Conservation (phyloP, 2,797 vertebrate genomes). For the Neosilurus mollespiculum region DNA sequence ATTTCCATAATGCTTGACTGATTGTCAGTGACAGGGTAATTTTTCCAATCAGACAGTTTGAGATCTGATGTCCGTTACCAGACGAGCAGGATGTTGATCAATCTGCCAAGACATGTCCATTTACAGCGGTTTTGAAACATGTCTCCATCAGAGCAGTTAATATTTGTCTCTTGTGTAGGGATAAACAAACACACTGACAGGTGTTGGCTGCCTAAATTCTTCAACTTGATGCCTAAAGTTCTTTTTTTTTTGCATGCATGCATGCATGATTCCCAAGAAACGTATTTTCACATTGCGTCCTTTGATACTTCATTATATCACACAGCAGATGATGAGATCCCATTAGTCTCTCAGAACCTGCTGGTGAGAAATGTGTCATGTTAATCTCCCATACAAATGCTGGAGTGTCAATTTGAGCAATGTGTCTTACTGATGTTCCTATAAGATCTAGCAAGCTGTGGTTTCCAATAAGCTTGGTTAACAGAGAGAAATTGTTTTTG, state of each 20-base stretch:
- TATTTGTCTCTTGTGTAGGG: conserved; percentile 7
- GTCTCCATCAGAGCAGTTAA: conserved; percentile 4
- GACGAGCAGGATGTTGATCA: conserved; percentile 23
- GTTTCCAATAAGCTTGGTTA: conserved; percentile 33
- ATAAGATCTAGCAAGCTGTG: conserved; percentile 29
- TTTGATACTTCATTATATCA: conserved; percentile 37
- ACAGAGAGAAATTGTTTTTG: conserved; percentile 13
- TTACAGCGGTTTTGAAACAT: not conserved
- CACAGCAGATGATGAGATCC: conserved; percentile 39
- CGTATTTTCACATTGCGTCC: conserved; percentile 14
- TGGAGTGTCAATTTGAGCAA: conserved; percentile 29
- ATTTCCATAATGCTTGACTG: conserved; percentile 41
- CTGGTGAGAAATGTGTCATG: conserved; percentile 30
- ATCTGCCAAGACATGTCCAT: conserved; percentile 16
- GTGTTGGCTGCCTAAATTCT: not conserved
- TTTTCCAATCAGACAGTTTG: conserved; percentile 37
- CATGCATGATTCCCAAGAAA: not conserved
- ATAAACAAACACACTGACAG: conserved; percentile 6
- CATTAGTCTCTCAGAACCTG: conserved; percentile 33
- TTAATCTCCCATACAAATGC: conserved; percentile 32
- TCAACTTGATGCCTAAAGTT: not conserved
- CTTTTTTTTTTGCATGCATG: not conserved
- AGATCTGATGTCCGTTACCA: conserved; percentile 28
- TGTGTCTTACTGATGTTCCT: conserved; percentile 19
- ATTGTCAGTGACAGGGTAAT: conserved; percentile 33